Percentiles rank a stretch among this genome's conserved stretches.
phyloP scores from a whole-genome alignment of 2,797 vertebrate genomes.

The Apodemus agrarius region DNA sequence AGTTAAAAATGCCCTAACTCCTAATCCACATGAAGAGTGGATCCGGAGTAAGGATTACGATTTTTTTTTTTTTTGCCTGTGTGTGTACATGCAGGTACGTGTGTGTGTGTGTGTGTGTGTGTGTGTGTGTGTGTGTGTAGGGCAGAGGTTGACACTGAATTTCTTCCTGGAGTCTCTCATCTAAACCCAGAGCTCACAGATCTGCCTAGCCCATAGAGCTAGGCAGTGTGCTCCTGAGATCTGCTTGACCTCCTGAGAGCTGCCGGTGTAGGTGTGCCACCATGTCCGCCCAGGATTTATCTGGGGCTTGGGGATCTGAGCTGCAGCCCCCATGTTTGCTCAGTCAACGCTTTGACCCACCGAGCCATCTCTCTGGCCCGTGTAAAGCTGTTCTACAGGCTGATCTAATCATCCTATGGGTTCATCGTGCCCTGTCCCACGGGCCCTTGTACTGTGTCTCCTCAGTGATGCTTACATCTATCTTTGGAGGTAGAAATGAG shows the following conservation, averaged over 20 bases:
- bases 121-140: background rate
- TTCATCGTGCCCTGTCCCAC: accelerated
- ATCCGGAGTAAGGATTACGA: background rate
- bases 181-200: background rate
- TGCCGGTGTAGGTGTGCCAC: no score
- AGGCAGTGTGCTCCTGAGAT: background rate
- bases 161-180: background rate
- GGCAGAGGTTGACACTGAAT: background rate
- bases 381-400: background rate
- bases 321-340: background rate
- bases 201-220: no score
- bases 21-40: background rate
- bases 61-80: background rate
- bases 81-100: background rate
- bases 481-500: background rate
- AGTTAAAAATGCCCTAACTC: background rate
- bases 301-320: background rate
- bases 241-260: background rate
- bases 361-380: background rate
- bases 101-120: background rate
- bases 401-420: background rate
- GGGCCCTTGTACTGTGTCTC: accelerated
- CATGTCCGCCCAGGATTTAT: background rate
- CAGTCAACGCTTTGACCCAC: background rate
- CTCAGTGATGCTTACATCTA: background rate